Evolutionary conservation across 2,888 invertebrate species (phyloP).

Genomic region (Drosophila conformis): DNA sequence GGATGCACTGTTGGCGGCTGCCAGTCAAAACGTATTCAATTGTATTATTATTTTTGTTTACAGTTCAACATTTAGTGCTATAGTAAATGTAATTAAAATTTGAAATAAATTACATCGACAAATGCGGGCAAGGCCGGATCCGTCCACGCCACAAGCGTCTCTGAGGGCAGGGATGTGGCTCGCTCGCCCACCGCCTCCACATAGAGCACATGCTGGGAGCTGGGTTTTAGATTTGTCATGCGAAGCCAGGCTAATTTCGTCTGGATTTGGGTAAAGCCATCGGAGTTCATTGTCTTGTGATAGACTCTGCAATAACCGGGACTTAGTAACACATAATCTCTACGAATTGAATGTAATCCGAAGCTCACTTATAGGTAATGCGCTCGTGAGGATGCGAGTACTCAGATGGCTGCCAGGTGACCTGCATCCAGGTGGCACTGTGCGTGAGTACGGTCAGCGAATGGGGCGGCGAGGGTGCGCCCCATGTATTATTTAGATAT

Average conservation of each 20-base stretch:
- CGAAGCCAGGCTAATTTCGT: conserved; percentile 90
- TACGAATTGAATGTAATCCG: background rate
- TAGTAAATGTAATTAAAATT: background rate
- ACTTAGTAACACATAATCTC: conserved; percentile 7
- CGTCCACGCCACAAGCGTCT: conserved; percentile 94
- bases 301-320: conserved; percentile 86
- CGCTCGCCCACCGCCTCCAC: conserved; percentile 89
- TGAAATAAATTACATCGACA: conserved; percentile 88
- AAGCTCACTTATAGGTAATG: conserved; percentile 89
- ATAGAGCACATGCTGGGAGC: conserved; percentile 93
- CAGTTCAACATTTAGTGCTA: background rate
- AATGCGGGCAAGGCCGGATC: conserved; percentile 94
- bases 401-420: conserved; percentile 94
- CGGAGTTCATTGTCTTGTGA: conserved; percentile 89
- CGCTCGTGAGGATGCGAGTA: conserved; percentile 92
- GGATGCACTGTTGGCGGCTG: conserved; percentile 94
- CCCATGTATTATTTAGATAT: conserved; percentile 80
- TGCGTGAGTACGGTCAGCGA: conserved; percentile 91
- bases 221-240: conserved; percentile 90
- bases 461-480: conserved; percentile 93
- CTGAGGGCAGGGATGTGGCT: conserved; percentile 91
- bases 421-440: conserved; percentile 92
- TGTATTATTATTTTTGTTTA: conserved; percentile 1
- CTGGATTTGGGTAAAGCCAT: conserved; percentile 87
- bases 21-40: conserved; percentile 24